These are phyloP conservation scores for Pogonocherus hispidulus DNA, from an alignment of 2,888 invertebrate genomes.

Conservation along the genomic window DNA sequence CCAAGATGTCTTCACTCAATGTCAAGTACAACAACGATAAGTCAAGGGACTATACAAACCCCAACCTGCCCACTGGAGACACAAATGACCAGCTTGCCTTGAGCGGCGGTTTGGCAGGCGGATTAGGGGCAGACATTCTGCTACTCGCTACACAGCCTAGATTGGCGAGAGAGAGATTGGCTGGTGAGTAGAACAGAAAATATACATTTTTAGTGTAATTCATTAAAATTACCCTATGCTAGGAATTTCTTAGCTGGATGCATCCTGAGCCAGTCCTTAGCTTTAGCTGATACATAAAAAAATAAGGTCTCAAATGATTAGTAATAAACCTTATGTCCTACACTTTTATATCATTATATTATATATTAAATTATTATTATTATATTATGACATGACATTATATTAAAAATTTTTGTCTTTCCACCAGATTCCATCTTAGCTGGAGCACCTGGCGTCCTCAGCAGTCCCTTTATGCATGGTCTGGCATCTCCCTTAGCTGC, in stretches of 20 bases:
- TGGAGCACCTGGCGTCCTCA: slow-evolving; percentile 89
- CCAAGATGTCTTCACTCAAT: slow-evolving; percentile 97
- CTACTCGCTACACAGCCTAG: slow-evolving; percentile 71
- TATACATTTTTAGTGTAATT: slow-evolving; percentile 1
- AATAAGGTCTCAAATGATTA: no score
- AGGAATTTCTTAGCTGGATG: no score
- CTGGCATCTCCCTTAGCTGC: slow-evolving; percentile 86
- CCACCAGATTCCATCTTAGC: slow-evolving; percentile 74
- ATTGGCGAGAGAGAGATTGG: slow-evolving; percentile 71
- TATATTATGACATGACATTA: no score
- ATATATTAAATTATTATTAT: no score
- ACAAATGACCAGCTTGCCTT: slow-evolving; percentile 78
- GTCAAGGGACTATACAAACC: slow-evolving; percentile 99
- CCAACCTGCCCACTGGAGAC: slow-evolving; percentile 96
- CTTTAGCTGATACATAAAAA: no score
- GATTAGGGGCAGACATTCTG: slow-evolving; percentile 78
- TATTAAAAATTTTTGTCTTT: slow-evolving; percentile 54
- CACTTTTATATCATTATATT: no score
- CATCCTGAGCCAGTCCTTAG: no score
- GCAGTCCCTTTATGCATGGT: slow-evolving; percentile 89
- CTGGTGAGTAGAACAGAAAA: slow-evolving; percentile 59
- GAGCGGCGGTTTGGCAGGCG: slow-evolving; percentile 70
- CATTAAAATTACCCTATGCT: background rate
- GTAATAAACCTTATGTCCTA: no score
- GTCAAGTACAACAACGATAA: slow-evolving; percentile 99